phyloP scores from a whole-genome alignment of 1,140 invertebrate species.

The Conopomorpha cramerella region DNA sequence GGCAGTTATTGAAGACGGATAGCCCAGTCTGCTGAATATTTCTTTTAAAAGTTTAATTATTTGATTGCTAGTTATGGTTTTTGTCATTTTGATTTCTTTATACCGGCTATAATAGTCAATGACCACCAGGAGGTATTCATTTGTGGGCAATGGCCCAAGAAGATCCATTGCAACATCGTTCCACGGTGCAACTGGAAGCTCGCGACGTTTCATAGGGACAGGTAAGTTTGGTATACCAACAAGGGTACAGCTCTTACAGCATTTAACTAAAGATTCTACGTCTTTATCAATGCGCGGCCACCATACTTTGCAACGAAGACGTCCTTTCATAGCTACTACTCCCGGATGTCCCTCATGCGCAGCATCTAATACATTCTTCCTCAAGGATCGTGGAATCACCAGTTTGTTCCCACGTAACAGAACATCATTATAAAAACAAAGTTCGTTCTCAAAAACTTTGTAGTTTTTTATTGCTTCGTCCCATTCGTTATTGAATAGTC shows the following conservation, averaged over 20 bases:
- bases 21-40: conserved; percentile 6
- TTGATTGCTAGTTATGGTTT: conserved; percentile 5
- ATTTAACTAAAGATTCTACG: conserved; percentile 29
- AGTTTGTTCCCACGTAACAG: conserved; percentile 1
- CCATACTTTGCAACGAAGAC: conserved; percentile 55
- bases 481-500: not conserved
- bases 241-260: conserved; percentile 34
- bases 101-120: conserved; percentile 1
- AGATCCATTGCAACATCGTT: conserved; percentile 11
- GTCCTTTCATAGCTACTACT: conserved; percentile 55
- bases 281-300: conserved; percentile 52
- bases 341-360: conserved; percentile 52
- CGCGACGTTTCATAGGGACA: conserved; percentile 8
- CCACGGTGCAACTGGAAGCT: conserved; percentile 11
- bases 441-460: not conserved
- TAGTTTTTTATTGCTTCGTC: not conserved
- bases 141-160: conserved; percentile 7
- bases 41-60: conserved; percentile 4
- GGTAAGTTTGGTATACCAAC: conserved; percentile 8
- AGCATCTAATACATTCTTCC: conserved; percentile 10
- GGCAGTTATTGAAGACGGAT: conserved; percentile 1
- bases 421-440: conserved; percentile 1
- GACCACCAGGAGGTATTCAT: conserved; percentile 9
- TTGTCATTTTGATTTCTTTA: conserved; percentile 6
- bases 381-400: conserved; percentile 13